Conservation (phyloP, 2,113 vertebrate genomes). For the Paralichthys olivaceus region DNA sequence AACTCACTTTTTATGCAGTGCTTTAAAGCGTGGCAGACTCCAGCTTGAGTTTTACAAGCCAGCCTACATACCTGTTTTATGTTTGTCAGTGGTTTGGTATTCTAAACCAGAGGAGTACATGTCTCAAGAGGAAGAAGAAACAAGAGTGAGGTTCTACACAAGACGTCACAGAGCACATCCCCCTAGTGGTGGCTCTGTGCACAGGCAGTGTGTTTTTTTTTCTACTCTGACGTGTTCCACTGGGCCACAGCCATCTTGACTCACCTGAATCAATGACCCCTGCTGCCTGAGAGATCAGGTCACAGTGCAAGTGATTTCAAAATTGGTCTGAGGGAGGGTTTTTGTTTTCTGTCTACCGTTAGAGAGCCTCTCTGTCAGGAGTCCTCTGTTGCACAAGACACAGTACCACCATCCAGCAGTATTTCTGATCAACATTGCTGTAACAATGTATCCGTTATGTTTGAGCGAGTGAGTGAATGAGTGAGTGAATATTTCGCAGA, state of each 20-base stretch:
- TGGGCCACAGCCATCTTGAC: slow-evolving; percentile 51
- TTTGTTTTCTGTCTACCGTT: slow-evolving; percentile 15
- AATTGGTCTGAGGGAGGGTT: slow-evolving; percentile 2
- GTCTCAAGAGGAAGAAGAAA: slow-evolving; percentile 29
- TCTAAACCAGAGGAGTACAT: slow-evolving; percentile 37
- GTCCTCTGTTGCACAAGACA: slow-evolving; percentile 26
- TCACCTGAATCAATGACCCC: slow-evolving; percentile 44
- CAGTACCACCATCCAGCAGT: slow-evolving; percentile 47
- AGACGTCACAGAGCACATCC: slow-evolving; percentile 17
- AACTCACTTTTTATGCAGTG: slow-evolving; percentile 47
- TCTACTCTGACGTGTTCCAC: background rate
- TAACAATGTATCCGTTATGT: slow-evolving; percentile 31
- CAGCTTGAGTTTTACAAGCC: slow-evolving; percentile 11
- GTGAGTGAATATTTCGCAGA: slow-evolving; percentile 14
- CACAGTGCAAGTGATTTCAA: slow-evolving; percentile 35
- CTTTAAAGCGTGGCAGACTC: slow-evolving; percentile 45
- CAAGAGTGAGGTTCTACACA: background rate
- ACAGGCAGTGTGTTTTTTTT: background rate
- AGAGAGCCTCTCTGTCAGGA: background rate
- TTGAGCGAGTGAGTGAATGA: background rate
- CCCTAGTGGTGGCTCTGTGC: slow-evolving; percentile 46
- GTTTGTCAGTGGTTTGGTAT: slow-evolving; percentile 13
- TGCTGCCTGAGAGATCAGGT: slow-evolving; percentile 33
- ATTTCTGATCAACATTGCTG: slow-evolving; percentile 29
- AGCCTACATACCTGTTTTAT: slow-evolving; percentile 1